These are phyloP conservation scores for Drosophila aldrichi DNA, from an alignment of 2,888 invertebrate genomes.

Conservation along the genomic window DNA sequence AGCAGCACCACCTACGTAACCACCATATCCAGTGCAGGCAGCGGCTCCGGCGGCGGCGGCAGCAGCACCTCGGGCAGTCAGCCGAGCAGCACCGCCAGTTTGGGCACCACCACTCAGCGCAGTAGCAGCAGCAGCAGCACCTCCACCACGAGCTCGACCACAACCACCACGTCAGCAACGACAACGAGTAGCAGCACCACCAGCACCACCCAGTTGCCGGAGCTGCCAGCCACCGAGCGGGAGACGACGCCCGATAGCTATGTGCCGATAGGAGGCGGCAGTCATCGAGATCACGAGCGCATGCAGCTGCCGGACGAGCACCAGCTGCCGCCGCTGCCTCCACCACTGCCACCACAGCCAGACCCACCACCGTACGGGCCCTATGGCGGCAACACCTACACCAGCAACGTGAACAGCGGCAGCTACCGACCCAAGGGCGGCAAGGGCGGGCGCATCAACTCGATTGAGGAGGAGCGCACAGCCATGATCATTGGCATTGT, in stretches of 20 bases:
- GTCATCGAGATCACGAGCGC: conserved; percentile 68
- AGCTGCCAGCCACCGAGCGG: conserved; percentile 82
- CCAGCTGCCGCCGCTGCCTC: conserved; percentile 69
- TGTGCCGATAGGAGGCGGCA: conserved; percentile 48
- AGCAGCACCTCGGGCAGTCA: conserved; percentile 56
- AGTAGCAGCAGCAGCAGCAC: conserved; percentile 37
- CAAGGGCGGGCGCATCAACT: conserved; percentile 87
- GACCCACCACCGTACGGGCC: conserved; percentile 73
- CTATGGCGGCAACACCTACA: conserved; percentile 76
- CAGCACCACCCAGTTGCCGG: conserved; percentile 69
- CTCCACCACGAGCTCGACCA: conserved; percentile 57
- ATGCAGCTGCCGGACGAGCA: conserved; percentile 77
- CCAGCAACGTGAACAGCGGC: conserved; percentile 78
- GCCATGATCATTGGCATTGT: conserved; percentile 95
- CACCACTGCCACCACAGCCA: conserved; percentile 81
- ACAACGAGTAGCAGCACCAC: conserved; percentile 74
- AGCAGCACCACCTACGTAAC: conserved; percentile 71
- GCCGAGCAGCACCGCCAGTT: conserved; percentile 53
- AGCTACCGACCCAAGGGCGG: conserved; percentile 83
- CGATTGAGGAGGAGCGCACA: conserved; percentile 90
- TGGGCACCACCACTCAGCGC: conserved; percentile 59
- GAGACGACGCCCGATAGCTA: conserved; percentile 83
- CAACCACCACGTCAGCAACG: conserved; percentile 69
- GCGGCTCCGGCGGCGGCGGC: conserved; percentile 46
- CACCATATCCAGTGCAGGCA: conserved; percentile 59